These are phyloP conservation scores for Tor tambroides DNA, from an alignment of 2,113 vertebrate genomes.

Conservation along the genomic window DNA sequence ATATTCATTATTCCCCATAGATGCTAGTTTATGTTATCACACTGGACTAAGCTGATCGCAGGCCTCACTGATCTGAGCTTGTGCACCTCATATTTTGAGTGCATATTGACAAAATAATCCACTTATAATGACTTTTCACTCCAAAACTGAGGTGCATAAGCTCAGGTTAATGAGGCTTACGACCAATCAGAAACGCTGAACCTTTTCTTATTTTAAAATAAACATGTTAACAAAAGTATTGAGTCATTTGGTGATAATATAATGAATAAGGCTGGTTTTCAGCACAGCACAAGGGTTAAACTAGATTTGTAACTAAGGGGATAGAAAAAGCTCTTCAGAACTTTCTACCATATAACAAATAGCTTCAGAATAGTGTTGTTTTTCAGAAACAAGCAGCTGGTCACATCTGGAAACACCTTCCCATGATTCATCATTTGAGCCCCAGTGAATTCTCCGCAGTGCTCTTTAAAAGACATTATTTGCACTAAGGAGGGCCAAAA, in stretches of 20 bases:
- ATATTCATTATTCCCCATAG: too few relatives aligned
- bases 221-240: not conserved
- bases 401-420: conserved; percentile 12
- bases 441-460: not conserved
- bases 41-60: not conserved
- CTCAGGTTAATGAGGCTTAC: not conserved
- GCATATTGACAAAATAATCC: not conserved
- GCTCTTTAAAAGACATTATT: not conserved
- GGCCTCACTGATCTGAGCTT: not conserved
- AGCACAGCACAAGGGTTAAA: not conserved
- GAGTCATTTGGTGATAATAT: not conserved
- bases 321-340: not conserved
- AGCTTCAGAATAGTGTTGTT: not conserved
- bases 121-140: not conserved
- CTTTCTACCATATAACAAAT: not conserved
- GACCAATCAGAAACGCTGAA: not conserved
- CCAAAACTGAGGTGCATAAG: too few relatives aligned
- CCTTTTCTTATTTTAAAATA: not conserved
- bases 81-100: not conserved
- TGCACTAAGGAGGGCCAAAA: not conserved
- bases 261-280: too few relatives aligned
- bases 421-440: conserved; percentile 1
- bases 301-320: not conserved
- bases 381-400: not conserved
- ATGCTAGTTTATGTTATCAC: not conserved